Evolutionary conservation across 2,888 invertebrate species (phyloP), one percentile per base, ranked within the genome.

Genomic region (Nowickia ferox): DNA sequence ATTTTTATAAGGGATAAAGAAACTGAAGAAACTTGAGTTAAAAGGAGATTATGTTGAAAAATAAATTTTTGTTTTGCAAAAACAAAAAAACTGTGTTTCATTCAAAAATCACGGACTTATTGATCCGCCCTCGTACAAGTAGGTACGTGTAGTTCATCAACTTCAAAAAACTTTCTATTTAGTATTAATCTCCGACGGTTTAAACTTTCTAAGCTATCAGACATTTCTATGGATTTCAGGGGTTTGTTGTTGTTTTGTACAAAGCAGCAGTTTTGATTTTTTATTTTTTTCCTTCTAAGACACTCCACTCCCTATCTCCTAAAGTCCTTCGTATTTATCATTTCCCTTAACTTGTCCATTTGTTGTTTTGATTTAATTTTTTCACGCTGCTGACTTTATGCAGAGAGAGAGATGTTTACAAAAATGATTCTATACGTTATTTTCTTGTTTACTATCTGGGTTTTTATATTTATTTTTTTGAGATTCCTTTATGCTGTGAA

Each of bases 161-260:
- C 59, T 69, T 51, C 51, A 78, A 51, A n/a, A 30, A 13, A 51
- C 15, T 30, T 9, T 65, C 55, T 38, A 63, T 68, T 76, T 44
- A 66, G 17, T 42, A 84, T 84, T 81, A 84, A 84, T 81, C 72
- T 81, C 77, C 48, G 42, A 55, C 81, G 55, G 42, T 48, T 66
- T 84, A 84, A 84, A 77, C 84, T 81, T 63, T 77, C 77, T 80
- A 71, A 84, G 61, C 59, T 72, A 72, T 77, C 80, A 77, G 80
- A 81, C 80, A 81, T 76, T 81, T 81, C 81, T 77, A 72, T 66
- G 76, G 72, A 77, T 71, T 80, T 44, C 53, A 79, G 53, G 53
- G 61, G 76, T 69, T n/a, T 57, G 48, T 65, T 57, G 15, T 66
- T 71, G 15, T 40, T 42, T 44, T 53, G n/a, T 17, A 9, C 19